Percentiles rank a stretch among this genome's conserved stretches.
phyloP scores from a whole-genome alignment of 2,888 invertebrate species.

The Anagyrus pseudococci region DNA sequence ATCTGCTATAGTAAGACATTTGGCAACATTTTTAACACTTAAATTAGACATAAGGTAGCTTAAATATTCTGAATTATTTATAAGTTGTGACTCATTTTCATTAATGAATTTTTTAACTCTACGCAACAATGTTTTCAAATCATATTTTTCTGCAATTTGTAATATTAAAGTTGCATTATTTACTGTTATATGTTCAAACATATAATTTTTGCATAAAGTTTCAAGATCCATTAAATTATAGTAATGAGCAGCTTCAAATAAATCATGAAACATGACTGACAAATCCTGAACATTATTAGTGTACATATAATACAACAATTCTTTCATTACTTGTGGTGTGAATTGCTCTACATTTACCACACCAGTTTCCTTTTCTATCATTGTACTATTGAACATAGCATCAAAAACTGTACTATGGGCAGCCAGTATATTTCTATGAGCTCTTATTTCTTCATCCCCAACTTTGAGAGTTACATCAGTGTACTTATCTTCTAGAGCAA shows the following conservation, averaged over 20 bases:
- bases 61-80: conserved; percentile 23
- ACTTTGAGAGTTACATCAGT: conserved; percentile 21
- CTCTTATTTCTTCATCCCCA: conserved; percentile 18
- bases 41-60: conserved; percentile 17
- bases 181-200: conserved; percentile 16
- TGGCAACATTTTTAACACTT: conserved; percentile 27
- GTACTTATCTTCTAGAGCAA: conserved; percentile 18
- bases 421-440: conserved; percentile 24
- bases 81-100: conserved; percentile 24
- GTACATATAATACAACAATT: conserved; percentile 25
- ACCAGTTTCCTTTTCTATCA: conserved; percentile 24
- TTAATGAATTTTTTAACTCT: conserved; percentile 21
- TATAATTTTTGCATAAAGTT: conserved; percentile 26
- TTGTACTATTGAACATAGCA: conserved; percentile 26
- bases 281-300: conserved; percentile 25
- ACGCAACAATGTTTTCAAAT: conserved; percentile 14
- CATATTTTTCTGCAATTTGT: conserved; percentile 26
- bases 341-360: conserved; percentile 23
- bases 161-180: conserved; percentile 17
- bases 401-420: conserved; percentile 24
- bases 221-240: conserved; percentile 28
- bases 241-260: conserved; percentile 28
- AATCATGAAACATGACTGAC: conserved; percentile 14
- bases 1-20: conserved; percentile 25
- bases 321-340: conserved; percentile 16